Evolutionary conservation across 2,888 invertebrate species (phyloP), one percentile per base, ranked within the genome.

Genomic region (Mythimna albipuncta): DNA sequence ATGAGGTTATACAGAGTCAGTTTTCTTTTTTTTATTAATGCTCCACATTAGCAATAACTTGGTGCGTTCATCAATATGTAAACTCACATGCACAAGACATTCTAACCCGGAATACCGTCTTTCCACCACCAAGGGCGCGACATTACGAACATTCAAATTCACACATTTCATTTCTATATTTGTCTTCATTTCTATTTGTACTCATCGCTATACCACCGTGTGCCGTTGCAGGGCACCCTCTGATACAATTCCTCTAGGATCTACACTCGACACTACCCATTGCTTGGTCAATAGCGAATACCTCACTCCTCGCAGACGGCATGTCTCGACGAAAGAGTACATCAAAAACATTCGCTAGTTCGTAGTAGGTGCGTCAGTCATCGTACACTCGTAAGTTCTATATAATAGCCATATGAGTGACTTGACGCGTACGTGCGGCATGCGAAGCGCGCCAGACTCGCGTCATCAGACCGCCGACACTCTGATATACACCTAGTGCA

Each of bases 371-470:
- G 11, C 74, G 59, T 75, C 63, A 41, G 32, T 72, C 72, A 55
- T n/a, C 16, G 55, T 21, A 26, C 59, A 21, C 62, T 26, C 44
- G 44, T 26, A 16, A 2, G 41, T 21, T 7, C 13, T 61, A 21
- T 44, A 59, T 13, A 41, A 41, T 16, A 13, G 62, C 11, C 52
- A 21, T 26, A 19, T 44, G 65, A 61, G 3, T 61, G 38, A 11
- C n/a, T 11, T 11, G 38, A 21, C 54, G 62, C 47, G 32, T 58
- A 64, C 72, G 75, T 10, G 77, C 71, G 79, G 74, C 38, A 85
- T 77, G 84, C 72, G 52, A 26, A 78, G 80, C 77, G 9, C 80
- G 85, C 81, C 13, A n/a, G 77, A 79, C 77, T 64, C 72, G 79
- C 79, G 66, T 68, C 69, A 62, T 77, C 74, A 66, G 32, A 65